Evolutionary conservation across 2,113 vertebrate species (phyloP).

Genomic region (Python bivittatus): DNA sequence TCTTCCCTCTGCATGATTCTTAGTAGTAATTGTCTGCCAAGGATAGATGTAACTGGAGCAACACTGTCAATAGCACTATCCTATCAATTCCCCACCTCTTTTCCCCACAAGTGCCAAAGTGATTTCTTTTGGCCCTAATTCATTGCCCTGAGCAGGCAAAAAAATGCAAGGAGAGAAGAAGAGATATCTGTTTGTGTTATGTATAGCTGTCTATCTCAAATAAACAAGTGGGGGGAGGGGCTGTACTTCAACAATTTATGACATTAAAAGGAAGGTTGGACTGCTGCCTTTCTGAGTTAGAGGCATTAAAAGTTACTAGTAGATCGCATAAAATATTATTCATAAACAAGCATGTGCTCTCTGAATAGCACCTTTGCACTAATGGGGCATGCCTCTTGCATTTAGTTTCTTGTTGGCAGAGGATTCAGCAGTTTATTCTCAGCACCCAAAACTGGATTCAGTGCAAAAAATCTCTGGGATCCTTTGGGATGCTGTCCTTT

Average conservation of each 20-base stretch:
- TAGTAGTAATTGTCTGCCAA: not conserved
- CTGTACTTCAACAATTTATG: not conserved
- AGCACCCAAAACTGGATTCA: not conserved
- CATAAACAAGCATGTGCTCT: not conserved
- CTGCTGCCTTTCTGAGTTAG: not conserved
- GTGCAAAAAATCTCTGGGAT: no score
- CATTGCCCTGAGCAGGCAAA: not conserved
- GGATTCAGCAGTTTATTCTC: not conserved
- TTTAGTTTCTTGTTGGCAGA: not conserved
- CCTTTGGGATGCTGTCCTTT: no score
- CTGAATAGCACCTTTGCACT: not conserved
- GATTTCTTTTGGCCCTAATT: not conserved
- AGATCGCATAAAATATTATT: not conserved
- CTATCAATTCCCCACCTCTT: not conserved
- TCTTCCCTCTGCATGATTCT: not conserved
- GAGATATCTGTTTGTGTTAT: not conserved
- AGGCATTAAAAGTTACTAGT: not conserved
- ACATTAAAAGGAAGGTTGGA: not conserved
- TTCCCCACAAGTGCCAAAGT: not conserved
- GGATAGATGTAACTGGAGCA: not conserved
- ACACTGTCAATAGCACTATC: not conserved
- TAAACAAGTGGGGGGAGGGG: not conserved
- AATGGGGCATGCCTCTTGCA: not conserved
- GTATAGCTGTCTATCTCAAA: not conserved
- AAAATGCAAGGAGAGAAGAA: not conserved